phyloP scores from a whole-genome alignment of 2,888 invertebrate species.

The Alentia gelatinosa region DNA sequence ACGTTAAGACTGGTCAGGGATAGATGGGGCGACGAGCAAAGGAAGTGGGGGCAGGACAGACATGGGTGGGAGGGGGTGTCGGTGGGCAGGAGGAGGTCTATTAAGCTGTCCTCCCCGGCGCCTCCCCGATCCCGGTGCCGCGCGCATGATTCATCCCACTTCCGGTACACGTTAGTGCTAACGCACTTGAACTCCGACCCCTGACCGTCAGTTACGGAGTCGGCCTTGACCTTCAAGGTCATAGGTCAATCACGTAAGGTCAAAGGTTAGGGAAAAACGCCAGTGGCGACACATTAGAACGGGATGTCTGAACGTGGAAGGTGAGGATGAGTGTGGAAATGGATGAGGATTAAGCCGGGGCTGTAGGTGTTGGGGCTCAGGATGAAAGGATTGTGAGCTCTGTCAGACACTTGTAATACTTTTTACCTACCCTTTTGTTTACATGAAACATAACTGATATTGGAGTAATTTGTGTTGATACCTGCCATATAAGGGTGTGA shows the following conservation, averaged over 20 bases:
- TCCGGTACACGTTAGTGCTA: neutral
- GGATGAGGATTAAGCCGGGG: neutral
- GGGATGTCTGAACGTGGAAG: neutral
- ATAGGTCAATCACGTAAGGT: neutral
- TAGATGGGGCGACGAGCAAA: neutral
- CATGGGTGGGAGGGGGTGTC: neutral
- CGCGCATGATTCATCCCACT: neutral
- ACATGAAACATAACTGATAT: too few relatives aligned
- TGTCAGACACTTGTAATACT: too few relatives aligned
- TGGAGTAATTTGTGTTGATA: too few relatives aligned
- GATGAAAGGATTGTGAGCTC: too few relatives aligned
- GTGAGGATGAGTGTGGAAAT: neutral
- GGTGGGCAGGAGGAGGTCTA: neutral
- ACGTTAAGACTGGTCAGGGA: neutral
- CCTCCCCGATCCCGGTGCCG: neutral
- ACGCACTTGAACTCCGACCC: slow-evolving; percentile 2
- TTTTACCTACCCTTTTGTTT: too few relatives aligned
- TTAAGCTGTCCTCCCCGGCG: neutral
- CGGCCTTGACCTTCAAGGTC: neutral
- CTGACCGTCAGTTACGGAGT: neutral
- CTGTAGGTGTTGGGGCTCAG: neutral
- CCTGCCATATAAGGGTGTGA: too few relatives aligned
- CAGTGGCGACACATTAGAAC: neutral
- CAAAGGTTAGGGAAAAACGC: neutral
- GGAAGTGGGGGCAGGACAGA: neutral